These are phyloP conservation scores for Rhea pennata DNA, from an alignment of 2,113 vertebrate species.

Conservation along the genomic window DNA sequence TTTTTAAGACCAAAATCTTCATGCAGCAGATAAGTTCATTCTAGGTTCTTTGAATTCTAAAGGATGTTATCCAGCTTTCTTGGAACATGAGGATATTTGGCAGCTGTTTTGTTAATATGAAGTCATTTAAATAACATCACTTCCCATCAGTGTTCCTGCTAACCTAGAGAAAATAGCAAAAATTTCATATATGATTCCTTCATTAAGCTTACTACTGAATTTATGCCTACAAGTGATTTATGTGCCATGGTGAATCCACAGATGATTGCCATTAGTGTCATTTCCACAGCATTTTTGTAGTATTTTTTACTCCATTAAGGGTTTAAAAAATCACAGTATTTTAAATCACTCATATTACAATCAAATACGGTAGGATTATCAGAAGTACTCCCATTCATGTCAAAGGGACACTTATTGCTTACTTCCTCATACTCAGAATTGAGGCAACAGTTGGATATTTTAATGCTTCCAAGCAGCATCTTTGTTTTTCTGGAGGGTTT, in stretches of 20 bases:
- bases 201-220: neutral
- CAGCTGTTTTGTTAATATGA: neutral
- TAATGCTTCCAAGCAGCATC: neutral
- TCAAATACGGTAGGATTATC: neutral
- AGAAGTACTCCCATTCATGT: neutral
- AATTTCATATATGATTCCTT: neutral
- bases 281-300: neutral
- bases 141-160: neutral
- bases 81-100: neutral
- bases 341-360: neutral
- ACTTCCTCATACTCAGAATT: neutral
- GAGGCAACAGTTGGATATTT: accelerated
- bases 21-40: neutral
- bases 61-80: neutral
- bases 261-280: neutral
- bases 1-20: neutral
- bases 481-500: neutral
- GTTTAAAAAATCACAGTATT: neutral
- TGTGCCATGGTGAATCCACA: neutral
- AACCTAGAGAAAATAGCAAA: neutral
- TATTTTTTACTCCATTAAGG: neutral
- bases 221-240: neutral
- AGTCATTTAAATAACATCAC: neutral
- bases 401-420: neutral
- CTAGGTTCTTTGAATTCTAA: neutral